These are phyloP conservation scores for Thaumetopoea pityocampa DNA, from an alignment of 1,140 invertebrate genomes.

Conservation along the genomic window DNA sequence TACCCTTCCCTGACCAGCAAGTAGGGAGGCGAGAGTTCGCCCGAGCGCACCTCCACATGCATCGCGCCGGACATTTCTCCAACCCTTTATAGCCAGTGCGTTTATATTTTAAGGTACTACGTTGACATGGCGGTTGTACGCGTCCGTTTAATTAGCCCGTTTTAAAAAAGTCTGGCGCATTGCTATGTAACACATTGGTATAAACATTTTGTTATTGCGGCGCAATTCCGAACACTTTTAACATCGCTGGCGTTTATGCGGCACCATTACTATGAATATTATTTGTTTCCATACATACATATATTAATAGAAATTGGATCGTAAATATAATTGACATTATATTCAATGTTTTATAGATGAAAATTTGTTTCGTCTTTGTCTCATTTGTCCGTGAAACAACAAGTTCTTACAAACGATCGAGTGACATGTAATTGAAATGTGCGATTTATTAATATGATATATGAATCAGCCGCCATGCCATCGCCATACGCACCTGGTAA, in stretches of 20 bases:
- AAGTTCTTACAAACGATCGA: no score
- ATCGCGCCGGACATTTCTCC: conserved; percentile 91
- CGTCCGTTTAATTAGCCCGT: background rate
- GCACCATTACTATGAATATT: no score
- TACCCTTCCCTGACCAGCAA: conserved; percentile 94
- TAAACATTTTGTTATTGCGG: no score
- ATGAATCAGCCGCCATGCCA: conserved; percentile 18
- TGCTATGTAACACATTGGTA: no score
- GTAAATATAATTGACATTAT: no score
- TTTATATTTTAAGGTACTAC: conserved; percentile 64
- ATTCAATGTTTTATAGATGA: background rate
- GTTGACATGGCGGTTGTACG: conserved; percentile 49
- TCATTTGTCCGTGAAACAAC: no score
- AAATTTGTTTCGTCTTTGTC: conserved; percentile 8
- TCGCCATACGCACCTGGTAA: conserved; percentile 17
- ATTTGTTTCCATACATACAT: no score
- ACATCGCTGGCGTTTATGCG: no score
- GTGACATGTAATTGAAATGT: no score
- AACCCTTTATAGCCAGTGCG: conserved; percentile 71
- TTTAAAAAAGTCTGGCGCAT: background rate
- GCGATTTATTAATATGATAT: no score
- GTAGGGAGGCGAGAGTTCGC: conserved; percentile 89
- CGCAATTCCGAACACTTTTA: no score
- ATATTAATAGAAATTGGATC: no score
- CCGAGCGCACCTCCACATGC: conserved; percentile 81